A percentile compares a stretch with the other conserved stretches of the same genome.
These are phyloP conservation scores for Ornithorhynchus anatinus DNA, from an alignment of 2,113 vertebrate genomes.

Conservation along the genomic window DNA sequence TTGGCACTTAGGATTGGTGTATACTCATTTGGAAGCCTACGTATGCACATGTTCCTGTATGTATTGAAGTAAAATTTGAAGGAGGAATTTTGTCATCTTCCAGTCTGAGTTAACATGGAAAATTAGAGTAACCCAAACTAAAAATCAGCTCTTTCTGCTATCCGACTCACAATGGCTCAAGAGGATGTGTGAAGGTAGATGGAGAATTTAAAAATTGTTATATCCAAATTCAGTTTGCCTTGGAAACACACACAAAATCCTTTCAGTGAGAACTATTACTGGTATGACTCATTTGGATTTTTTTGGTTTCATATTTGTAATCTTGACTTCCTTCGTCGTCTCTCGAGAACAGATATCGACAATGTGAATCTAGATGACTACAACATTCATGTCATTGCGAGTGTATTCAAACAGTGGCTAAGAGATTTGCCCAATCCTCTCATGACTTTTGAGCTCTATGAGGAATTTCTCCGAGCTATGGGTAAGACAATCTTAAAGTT, in stretches of 20 bases:
- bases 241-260: background rate
- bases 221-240: background rate
- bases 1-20: too few species aligned
- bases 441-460: slow-evolving; percentile 97
- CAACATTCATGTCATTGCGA: slow-evolving; percentile 96
- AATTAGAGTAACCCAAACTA: too few species aligned
- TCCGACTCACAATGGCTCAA: too few species aligned
- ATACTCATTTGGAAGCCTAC: too few species aligned
- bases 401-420: slow-evolving; percentile 98
- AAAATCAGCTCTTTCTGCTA: too few species aligned
- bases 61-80: too few species aligned
- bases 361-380: slow-evolving; percentile 94
- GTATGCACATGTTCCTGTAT: too few species aligned
- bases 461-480: slow-evolving; percentile 94
- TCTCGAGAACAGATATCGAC: slow-evolving; percentile 80
- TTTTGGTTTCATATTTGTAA: background rate
- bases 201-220: too few species aligned
- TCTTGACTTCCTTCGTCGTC: background rate
- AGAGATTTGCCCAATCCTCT: slow-evolving; percentile 96
- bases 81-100: too few species aligned
- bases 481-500: too few species aligned
- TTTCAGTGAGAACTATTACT: slow-evolving; percentile 9
- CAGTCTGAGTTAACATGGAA: too few species aligned
- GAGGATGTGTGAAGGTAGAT: too few species aligned
- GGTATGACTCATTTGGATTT: slow-evolving; percentile 1